Percentiles rank a stretch among this genome's conserved stretches.
Evolutionary conservation across 1,140 invertebrate species (phyloP).

Genomic region (Campoletis sonorensis): DNA sequence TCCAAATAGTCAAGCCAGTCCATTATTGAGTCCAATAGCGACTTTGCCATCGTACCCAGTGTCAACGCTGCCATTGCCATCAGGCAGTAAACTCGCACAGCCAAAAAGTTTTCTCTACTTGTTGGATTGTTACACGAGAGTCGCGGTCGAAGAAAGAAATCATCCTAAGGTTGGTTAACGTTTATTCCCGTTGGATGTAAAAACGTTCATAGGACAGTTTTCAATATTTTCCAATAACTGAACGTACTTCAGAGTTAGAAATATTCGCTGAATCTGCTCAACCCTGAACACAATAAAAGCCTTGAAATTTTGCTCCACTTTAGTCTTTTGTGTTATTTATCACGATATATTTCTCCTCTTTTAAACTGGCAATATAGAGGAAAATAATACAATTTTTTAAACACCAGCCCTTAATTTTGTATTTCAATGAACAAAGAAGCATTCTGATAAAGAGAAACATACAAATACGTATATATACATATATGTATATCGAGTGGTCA

Average conservation of each 20-base stretch:
- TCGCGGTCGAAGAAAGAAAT: conserved; percentile 82
- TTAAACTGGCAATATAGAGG: background rate
- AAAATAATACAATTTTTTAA: too few relatives aligned
- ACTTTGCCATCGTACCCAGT: conserved; percentile 58
- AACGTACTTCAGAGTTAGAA: too few relatives aligned
- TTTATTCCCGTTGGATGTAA: too few relatives aligned
- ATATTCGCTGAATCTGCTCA: too few relatives aligned
- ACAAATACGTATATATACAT: background rate
- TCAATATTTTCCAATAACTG: too few relatives aligned
- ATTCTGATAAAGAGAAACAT: background rate
- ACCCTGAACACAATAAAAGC: too few relatives aligned
- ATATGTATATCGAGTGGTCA: background rate
- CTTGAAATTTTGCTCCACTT: background rate
- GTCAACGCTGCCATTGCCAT: conserved; percentile 56
- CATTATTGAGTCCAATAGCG: conserved; percentile 63
- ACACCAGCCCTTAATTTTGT: too few relatives aligned
- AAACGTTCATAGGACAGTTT: too few relatives aligned
- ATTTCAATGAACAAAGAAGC: background rate
- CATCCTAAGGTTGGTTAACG: conserved; percentile 81
- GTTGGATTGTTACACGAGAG: conserved; percentile 83
- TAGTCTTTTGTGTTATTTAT: background rate
- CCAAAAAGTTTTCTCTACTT: conserved; percentile 79
- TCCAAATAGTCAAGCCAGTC: conserved; percentile 70
- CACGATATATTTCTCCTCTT: background rate
- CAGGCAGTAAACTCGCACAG: conserved; percentile 72